Evolutionary conservation across 2,113 vertebrate genomes (phyloP).

Genomic region (Sphyrna mokarran): DNA sequence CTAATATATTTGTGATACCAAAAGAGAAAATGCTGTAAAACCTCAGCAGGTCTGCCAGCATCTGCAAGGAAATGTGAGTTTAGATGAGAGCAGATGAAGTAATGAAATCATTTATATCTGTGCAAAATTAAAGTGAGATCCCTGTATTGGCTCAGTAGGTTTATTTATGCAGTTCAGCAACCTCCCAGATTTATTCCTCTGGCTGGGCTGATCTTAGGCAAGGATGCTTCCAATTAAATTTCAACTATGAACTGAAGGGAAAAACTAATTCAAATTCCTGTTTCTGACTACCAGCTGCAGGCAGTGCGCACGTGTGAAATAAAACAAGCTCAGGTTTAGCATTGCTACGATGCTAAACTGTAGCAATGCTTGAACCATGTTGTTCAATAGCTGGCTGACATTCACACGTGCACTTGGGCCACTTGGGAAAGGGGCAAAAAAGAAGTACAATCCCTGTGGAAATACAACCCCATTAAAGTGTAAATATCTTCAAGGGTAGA

Average conservation of each 20-base stretch:
- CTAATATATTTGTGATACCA: not conserved
- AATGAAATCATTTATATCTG: not conserved
- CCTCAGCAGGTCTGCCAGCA: too few species aligned
- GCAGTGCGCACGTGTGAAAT: not conserved
- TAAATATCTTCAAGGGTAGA: not conserved
- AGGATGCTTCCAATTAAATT: slow-evolving; percentile 13
- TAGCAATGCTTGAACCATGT: too few species aligned
- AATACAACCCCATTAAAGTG: not conserved
- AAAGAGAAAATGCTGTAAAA: too few species aligned
- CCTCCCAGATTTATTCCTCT: not conserved
- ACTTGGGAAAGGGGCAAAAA: not conserved
- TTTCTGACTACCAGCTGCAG: not conserved
- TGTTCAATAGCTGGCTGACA: not conserved
- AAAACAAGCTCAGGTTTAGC: not conserved
- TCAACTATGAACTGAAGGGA: not conserved
- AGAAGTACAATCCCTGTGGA: not conserved
- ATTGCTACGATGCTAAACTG: not conserved
- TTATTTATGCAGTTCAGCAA: not conserved
- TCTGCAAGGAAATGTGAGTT: not conserved
- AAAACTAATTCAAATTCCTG: not conserved
- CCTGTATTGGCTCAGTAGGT: slow-evolving; percentile 2
- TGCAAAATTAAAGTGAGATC: not conserved
- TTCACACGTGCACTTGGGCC: not conserved
- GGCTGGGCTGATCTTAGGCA: not conserved
- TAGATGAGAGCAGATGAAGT: not conserved